Conservation (phyloP, 2,797 vertebrate genomes). For the Carapus acus region DNA sequence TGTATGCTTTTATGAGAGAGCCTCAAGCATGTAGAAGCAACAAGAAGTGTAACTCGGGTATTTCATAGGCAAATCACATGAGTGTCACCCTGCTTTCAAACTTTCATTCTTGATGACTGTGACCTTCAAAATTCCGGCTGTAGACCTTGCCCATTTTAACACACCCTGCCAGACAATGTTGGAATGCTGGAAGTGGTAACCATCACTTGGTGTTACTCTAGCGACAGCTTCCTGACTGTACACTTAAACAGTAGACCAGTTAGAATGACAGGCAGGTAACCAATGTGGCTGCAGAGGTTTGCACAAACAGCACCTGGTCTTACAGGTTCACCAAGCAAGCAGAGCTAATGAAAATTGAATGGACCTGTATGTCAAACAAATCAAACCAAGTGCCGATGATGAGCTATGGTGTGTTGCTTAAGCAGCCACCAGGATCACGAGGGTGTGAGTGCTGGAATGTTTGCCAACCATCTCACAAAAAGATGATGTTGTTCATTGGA, state of each 20-base stretch:
- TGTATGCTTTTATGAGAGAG: slow-evolving; percentile 41
- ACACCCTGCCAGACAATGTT: slow-evolving; percentile 69
- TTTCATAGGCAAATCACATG: no score
- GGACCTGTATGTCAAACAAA: slow-evolving; percentile 40
- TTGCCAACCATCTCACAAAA: no score
- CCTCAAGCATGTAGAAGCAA: slow-evolving; percentile 23
- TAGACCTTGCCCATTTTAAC: slow-evolving; percentile 41
- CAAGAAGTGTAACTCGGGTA: no score
- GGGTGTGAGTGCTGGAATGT: no score
- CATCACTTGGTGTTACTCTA: slow-evolving; percentile 70
- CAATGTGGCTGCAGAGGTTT: slow-evolving; percentile 56
- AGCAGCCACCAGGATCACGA: no score
- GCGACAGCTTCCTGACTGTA: slow-evolving; percentile 60
- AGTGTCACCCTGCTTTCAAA: slow-evolving; percentile 10
- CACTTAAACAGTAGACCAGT: slow-evolving; percentile 75
- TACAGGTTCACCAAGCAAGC: neutral
- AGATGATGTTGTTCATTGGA: no score
- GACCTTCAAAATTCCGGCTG: slow-evolving; percentile 43
- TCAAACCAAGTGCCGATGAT: no score
- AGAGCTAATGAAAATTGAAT: slow-evolving; percentile 30
- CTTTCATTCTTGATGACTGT: slow-evolving; percentile 37
- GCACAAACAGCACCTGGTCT: slow-evolving; percentile 44
- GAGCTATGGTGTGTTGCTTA: no score
- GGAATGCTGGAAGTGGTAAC: slow-evolving; percentile 71
- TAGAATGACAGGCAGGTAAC: slow-evolving; percentile 71